phyloP scores from a whole-genome alignment of 2,797 vertebrate species.

The Ctenopoma multispine region DNA sequence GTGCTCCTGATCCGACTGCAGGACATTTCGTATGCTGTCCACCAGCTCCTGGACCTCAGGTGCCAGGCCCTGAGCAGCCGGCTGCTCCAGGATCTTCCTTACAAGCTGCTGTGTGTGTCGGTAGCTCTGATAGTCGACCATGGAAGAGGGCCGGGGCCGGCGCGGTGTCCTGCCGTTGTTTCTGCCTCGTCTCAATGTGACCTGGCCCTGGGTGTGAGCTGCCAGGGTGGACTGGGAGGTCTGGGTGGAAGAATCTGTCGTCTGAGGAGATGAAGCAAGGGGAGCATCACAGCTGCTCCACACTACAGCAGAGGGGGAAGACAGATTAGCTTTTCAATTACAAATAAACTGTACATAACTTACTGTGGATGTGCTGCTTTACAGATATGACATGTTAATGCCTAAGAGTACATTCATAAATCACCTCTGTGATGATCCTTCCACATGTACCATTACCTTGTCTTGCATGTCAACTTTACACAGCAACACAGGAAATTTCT shows the following conservation, averaged over 20 bases:
- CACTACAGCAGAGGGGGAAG: slow-evolving; percentile 38
- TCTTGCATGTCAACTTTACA: too few relatives aligned
- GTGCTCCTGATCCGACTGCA: slow-evolving; percentile 89
- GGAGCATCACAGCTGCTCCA: slow-evolving; percentile 82
- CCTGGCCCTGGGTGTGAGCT: slow-evolving; percentile 31
- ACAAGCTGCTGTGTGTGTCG: slow-evolving; percentile 87
- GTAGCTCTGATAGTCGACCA: slow-evolving; percentile 89
- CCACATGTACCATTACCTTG: too few relatives aligned
- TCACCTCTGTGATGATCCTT: too few relatives aligned
- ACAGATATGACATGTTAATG: too few relatives aligned
- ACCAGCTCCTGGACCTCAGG: slow-evolving; percentile 87
- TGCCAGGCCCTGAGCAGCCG: slow-evolving; percentile 82
- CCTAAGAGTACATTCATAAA: too few relatives aligned
- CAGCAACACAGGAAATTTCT: too few relatives aligned
- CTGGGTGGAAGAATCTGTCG: slow-evolving; percentile 70
- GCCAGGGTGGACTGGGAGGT: slow-evolving; percentile 56
- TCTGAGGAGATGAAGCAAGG: slow-evolving; percentile 65
- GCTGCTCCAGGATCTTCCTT: slow-evolving; percentile 85
- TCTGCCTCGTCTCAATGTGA: slow-evolving; percentile 46
- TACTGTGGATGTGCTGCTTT: too few relatives aligned
- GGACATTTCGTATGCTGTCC: slow-evolving; percentile 87
- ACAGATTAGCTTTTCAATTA: background rate
- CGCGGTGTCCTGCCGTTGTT: slow-evolving; percentile 33
- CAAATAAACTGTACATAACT: background rate
- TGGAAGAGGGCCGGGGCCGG: slow-evolving; percentile 81